Evolutionary conservation across 2,113 vertebrate species (phyloP).

Genomic region (Cygnus atratus): DNA sequence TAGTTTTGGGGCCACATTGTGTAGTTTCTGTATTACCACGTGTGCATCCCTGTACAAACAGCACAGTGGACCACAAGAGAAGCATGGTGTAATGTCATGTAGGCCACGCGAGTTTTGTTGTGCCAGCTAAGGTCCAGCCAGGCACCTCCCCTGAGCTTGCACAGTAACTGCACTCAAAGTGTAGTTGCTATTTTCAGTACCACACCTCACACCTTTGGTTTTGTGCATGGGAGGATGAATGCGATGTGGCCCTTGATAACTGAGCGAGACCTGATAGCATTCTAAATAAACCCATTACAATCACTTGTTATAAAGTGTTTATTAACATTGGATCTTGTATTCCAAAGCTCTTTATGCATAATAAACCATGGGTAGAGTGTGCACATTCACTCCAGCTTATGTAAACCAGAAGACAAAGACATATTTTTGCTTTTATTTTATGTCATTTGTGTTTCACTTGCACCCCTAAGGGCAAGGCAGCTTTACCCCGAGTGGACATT

Average conservation of each 20-base stretch:
- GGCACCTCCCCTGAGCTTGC: not conserved
- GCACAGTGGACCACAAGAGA: accelerated
- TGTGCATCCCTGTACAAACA: not conserved
- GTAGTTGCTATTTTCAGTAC: accelerated
- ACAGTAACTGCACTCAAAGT: accelerated
- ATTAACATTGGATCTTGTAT: not conserved
- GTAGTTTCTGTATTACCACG: accelerated
- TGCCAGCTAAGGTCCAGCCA: not conserved
- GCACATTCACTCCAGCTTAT: not conserved
- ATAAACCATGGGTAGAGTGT: not conserved
- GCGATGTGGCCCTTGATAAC: accelerated
- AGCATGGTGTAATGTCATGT: accelerated
- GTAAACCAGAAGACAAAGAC: not conserved
- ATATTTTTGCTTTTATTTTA: not conserved
- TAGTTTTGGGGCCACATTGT: accelerated
- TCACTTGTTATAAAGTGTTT: not conserved
- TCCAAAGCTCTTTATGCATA: not conserved
- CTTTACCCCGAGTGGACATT: not conserved
- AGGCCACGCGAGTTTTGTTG: accelerated
- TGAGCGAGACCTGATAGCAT: not conserved
- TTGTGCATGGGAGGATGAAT: not conserved
- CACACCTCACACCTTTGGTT: not conserved
- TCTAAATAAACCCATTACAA: not conserved
- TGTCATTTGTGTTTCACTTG: not conserved
- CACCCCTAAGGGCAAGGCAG: not conserved